These are phyloP conservation scores for Corythaeola cristata DNA, from an alignment of 2,113 vertebrate genomes.

Conservation along the genomic window DNA sequence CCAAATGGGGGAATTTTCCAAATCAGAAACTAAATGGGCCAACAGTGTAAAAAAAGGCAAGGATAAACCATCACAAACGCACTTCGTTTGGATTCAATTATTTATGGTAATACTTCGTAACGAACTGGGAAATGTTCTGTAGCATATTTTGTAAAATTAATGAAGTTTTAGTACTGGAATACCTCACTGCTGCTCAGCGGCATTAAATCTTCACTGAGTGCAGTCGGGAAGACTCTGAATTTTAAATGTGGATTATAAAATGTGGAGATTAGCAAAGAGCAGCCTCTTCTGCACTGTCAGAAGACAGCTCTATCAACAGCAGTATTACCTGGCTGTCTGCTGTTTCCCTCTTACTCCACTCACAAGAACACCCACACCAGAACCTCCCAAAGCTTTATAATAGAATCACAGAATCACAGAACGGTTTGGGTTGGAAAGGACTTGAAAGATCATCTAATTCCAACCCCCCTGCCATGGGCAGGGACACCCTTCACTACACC, in stretches of 20 bases:
- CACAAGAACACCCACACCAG: not conserved
- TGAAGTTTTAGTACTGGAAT: conserved; percentile 51
- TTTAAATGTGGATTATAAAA: conserved; percentile 45
- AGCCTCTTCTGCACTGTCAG: not conserved
- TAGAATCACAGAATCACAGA: too few species aligned
- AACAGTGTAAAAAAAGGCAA: not conserved
- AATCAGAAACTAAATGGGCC: conserved; percentile 16
- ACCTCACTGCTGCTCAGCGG: not conserved
- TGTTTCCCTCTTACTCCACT: not conserved
- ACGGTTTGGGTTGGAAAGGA: too few species aligned
- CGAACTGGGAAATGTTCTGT: conserved; percentile 48
- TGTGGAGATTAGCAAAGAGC: not conserved
- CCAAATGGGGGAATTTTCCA: not conserved
- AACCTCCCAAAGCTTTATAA: not conserved
- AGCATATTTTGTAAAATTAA: conserved; percentile 56
- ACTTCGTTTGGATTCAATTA: conserved; percentile 60
- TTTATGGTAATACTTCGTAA: conserved; percentile 54
- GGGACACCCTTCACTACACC: too few species aligned
- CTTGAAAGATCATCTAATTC: too few species aligned
- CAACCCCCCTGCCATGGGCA: too few species aligned
- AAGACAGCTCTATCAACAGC: not conserved
- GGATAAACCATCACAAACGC: conserved; percentile 9
- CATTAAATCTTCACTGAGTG: conserved; percentile 46
- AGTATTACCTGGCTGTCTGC: not conserved
- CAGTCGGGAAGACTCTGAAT: conserved; percentile 4